Base-by-base conservation (phyloP, 2,888 invertebrate genomes). In the Eupithecia insigniata region DNA sequence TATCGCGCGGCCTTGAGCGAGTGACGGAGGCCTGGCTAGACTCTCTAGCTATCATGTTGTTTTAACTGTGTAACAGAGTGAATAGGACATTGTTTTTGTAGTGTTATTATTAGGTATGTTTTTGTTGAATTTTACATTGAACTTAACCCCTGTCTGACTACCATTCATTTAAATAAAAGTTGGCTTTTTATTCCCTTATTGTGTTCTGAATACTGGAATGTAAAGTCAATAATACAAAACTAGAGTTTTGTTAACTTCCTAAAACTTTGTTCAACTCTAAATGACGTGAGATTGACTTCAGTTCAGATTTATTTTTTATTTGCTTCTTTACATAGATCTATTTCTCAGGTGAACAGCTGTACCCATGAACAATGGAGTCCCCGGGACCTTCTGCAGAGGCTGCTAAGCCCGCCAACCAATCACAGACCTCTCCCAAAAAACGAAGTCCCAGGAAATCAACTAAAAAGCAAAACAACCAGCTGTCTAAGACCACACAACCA, bases 361-460 rank as follows among this genome's bases (percentile, higher is more conserved):
- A 82, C 69, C 85, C 86, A 77, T 89, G 81, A 86, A 77, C 67
- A 10, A 90, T 90, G 90, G 88, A 88, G 69, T 76, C 79, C 30
- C 65, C 77, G 62, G 76, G 80, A 36, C 74, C 78, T 34, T 70
- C 77, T 67, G 39, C 67, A 58, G 58, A 64, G 3, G 65, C 70
- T 58, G 36, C 61, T 39, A 62, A 65, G 58, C 46, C 68, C 12
- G 22, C 43, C n/a, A 39, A 46, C 6, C 43, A 51, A 55, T 5
- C 58, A 43, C 55, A 67, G 30, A 32, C 12, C 12, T 46, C 73
- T 32, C 26, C 28, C 14, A 74, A 66, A 66, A 69, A 74, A 18
- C 69, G 58, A 69, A 74, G 36, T 62, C 69, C 22, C 14, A 64
- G 16, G 7, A 64, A 36, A 64, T 64, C 64, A 26, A 26, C 34